A percentile compares a stretch with the other conserved stretches of the same genome.
phyloP scores from a whole-genome alignment of 2,797 vertebrate species.

The Taeniopygia guttata region DNA sequence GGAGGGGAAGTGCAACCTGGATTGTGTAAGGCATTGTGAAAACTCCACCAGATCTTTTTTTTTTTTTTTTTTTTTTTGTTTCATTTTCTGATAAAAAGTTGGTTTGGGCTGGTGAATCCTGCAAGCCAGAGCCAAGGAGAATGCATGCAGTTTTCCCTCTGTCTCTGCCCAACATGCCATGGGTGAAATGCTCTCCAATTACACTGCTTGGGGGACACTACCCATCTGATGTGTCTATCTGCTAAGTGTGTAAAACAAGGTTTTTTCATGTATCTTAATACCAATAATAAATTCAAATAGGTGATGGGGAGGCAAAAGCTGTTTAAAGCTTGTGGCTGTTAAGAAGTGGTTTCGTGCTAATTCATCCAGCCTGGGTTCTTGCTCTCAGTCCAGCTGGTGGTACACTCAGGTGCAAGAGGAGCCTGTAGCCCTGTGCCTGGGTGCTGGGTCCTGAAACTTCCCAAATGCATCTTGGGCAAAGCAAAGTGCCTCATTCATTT shows the following conservation, averaged over 20 bases:
- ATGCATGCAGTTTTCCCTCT: rapidly evolving
- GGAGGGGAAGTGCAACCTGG: background rate
- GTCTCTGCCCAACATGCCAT: background rate
- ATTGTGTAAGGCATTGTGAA: background rate
- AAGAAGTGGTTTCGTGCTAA: background rate
- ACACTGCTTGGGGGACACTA: background rate
- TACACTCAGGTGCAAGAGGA: background rate
- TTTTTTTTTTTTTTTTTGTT: background rate
- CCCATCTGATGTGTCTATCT: background rate
- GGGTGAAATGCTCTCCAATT: background rate
- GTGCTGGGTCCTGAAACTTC: background rate
- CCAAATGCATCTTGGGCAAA: background rate
- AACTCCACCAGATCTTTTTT: background rate
- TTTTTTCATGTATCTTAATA: background rate
- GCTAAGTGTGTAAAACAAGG: background rate
- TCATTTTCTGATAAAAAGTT: background rate
- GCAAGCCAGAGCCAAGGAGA: rapidly evolving
- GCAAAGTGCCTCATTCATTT: background rate
- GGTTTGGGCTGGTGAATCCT: background rate
- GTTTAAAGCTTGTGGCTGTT: background rate
- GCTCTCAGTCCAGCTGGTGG: background rate
- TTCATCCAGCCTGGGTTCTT: background rate
- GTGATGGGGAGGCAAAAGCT: rapidly evolving
- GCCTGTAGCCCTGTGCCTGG: background rate
- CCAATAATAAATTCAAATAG: background rate